These are phyloP conservation scores for Craniophora ligustri DNA, from an alignment of 2,888 invertebrate genomes.

Conservation along the genomic window DNA sequence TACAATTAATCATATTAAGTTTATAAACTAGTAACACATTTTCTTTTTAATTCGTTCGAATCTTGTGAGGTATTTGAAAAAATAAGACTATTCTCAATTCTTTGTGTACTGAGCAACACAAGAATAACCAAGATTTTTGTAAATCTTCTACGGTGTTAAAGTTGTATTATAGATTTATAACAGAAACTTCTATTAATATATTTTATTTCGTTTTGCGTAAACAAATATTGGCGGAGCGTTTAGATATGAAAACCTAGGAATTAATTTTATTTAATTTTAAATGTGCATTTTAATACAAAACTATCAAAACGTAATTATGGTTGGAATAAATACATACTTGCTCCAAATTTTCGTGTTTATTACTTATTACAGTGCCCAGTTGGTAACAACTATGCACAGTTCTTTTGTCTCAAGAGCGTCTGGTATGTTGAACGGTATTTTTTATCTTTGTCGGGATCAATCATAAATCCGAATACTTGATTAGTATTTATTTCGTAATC, in stretches of 20 bases:
- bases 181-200: slow-evolving; percentile 5
- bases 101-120: too few relatives aligned
- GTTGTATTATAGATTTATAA: slow-evolving; percentile 13
- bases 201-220: slow-evolving; percentile 5
- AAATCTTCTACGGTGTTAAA: slow-evolving; percentile 47
- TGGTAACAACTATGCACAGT: too few relatives aligned
- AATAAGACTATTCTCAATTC: too few relatives aligned
- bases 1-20: too few relatives aligned
- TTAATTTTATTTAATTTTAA: slow-evolving; percentile 28
- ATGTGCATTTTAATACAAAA: slow-evolving; percentile 47
- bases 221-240: slow-evolving; percentile 8
- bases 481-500: not conserved
- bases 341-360: slow-evolving; percentile 11
- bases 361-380: too few relatives aligned
- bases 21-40: too few relatives aligned
- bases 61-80: too few relatives aligned
- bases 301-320: slow-evolving; percentile 37
- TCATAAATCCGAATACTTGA: not conserved
- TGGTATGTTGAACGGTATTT: too few relatives aligned
- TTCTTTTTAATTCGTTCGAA: too few relatives aligned
- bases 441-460: not conserved
- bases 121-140: too few relatives aligned
- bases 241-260: slow-evolving; percentile 11
- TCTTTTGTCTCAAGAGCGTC: not conserved
- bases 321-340: slow-evolving; percentile 49